Conservation (phyloP, 1,140 invertebrate genomes). For the Leptopilina clavipes region DNA sequence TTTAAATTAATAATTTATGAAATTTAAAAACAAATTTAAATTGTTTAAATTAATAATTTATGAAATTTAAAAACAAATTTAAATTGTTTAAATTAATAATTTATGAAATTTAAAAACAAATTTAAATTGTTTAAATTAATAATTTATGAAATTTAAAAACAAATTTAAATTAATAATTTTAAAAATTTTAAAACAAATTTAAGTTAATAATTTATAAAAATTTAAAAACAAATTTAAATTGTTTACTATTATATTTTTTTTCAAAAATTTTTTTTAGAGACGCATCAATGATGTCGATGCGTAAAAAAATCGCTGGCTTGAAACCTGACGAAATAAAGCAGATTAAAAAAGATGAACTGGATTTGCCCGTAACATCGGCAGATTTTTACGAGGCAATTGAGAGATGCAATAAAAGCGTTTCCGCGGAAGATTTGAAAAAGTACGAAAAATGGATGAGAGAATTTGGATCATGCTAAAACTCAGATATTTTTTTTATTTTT, state of each 20-base stretch:
- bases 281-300: constrained; percentile 99
- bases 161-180: too few relatives aligned
- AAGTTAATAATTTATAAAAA: too few relatives aligned
- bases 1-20: too few relatives aligned
- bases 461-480: constrained; percentile 89
- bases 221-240: too few relatives aligned
- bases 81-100: too few relatives aligned
- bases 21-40: too few relatives aligned
- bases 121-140: too few relatives aligned
- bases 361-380: constrained; percentile 91
- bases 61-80: too few relatives aligned
- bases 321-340: constrained; percentile 95
- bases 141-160: too few relatives aligned
- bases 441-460: constrained; percentile 99
- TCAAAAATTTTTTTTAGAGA: constrained; percentile 79
- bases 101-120: too few relatives aligned
- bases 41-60: too few relatives aligned
- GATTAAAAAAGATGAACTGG: constrained; percentile 95
- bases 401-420: constrained; percentile 98
- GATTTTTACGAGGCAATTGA: constrained; percentile 95
- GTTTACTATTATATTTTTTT: constrained; percentile 20
- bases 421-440: constrained; percentile 94
- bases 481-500: neutral
- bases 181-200: too few relatives aligned
- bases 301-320: constrained; percentile 93